Evolutionary conservation across 2,888 invertebrate genomes (phyloP).

Genomic region (Hyposoter didymator): DNA sequence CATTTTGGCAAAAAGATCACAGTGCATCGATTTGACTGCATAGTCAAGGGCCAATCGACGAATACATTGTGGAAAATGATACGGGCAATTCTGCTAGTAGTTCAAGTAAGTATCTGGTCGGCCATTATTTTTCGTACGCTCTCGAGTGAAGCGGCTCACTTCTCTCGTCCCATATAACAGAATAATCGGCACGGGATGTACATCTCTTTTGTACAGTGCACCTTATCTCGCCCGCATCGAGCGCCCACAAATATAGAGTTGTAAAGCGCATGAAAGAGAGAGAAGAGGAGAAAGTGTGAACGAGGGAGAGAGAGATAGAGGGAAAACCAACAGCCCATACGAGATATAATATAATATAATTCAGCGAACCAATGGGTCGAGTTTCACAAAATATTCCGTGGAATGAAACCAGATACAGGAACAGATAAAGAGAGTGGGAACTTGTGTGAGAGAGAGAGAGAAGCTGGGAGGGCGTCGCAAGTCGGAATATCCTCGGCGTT

Average conservation of each 20-base stretch:
- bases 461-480: conserved; percentile 29
- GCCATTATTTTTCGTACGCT: conserved; percentile 35
- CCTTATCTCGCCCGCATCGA: conserved; percentile 37
- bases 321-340: conserved; percentile 53
- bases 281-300: background rate
- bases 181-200: conserved; percentile 58
- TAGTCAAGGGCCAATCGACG: conserved; percentile 43
- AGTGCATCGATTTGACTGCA: conserved; percentile 46
- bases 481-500: conserved; percentile 57
- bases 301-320: background rate
- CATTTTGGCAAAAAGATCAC: conserved; percentile 42
- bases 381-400: conserved; percentile 61
- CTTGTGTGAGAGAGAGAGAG: conserved; percentile 10
- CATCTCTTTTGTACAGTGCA: conserved; percentile 46
- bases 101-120: conserved; percentile 54
- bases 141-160: conserved; percentile 10
- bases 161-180: conserved; percentile 49
- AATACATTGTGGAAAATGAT: conserved; percentile 40
- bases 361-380: conserved; percentile 64
- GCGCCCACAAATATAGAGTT: conserved; percentile 18
- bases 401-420: conserved; percentile 27
- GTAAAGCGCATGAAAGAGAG: conserved; percentile 12
- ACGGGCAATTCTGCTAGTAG: conserved; percentile 46
- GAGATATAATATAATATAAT: conserved; percentile 67
- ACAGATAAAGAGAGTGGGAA: background rate